Percentiles rank a stretch among this genome's conserved stretches.
These are phyloP conservation scores for Elgaria multicarinata DNA, from an alignment of 2,113 vertebrate genomes.

Conservation along the genomic window DNA sequence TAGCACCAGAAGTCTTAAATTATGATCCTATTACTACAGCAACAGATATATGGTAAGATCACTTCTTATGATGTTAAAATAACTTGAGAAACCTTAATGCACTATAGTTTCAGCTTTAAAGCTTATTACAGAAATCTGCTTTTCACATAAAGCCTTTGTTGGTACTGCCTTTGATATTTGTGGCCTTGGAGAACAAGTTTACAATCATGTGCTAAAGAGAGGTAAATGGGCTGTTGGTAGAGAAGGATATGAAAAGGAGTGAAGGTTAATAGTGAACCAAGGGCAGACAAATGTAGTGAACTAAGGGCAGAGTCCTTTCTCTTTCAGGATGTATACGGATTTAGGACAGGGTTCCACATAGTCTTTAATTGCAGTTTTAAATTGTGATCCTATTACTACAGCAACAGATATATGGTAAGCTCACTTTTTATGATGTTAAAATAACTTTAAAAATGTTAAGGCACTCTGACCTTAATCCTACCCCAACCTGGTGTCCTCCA, in stretches of 20 bases:
- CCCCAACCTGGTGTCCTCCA: too few relatives aligned
- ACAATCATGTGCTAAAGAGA: not conserved
- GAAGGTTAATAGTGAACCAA: not conserved
- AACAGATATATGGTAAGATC: constrained; percentile 93
- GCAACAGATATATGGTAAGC: constrained; percentile 96
- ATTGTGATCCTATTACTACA: constrained; percentile 97
- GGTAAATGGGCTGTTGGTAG: not conserved
- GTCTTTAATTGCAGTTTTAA: not conserved
- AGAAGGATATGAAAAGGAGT: not conserved
- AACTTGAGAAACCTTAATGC: not conserved
- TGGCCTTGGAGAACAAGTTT: not conserved
- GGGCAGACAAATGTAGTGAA: not conserved
- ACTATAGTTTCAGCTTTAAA: not conserved
- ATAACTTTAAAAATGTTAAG: not conserved
- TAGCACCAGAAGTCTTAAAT: constrained; percentile 96
- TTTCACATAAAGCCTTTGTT: not conserved
- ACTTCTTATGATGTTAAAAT: constrained; percentile 5
- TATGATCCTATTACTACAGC: constrained; percentile 98
- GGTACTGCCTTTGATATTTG: not conserved
- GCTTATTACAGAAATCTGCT: not conserved
- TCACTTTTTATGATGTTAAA: constrained; percentile 2
- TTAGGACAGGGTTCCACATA: not conserved
- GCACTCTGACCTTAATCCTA: too few relatives aligned
- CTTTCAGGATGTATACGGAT: not conserved
- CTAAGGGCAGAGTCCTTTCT: not conserved